These are phyloP conservation scores for Seriola rivoliana DNA, from an alignment of 2,113 vertebrate genomes.

Conservation along the genomic window DNA sequence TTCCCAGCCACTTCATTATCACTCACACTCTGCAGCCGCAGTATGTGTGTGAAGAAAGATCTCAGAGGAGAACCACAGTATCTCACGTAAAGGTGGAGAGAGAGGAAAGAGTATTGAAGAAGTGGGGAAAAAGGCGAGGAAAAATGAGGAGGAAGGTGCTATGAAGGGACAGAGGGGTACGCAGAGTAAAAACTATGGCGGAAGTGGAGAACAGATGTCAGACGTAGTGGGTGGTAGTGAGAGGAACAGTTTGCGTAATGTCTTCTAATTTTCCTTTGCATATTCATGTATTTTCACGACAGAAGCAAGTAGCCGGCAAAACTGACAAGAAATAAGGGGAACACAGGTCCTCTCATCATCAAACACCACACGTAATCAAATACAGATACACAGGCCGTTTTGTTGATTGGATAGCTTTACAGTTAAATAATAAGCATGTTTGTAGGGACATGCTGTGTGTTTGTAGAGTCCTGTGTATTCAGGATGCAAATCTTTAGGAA, in stretches of 20 bases:
- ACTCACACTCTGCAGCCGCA: conserved; percentile 64
- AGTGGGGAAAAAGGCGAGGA: conserved; percentile 23
- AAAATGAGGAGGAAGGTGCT: conserved; percentile 16
- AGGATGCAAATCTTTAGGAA: background rate
- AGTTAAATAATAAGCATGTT: background rate
- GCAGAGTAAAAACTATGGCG: conserved; percentile 41
- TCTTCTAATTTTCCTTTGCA: conserved; percentile 39
- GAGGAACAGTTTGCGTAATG: conserved; percentile 52
- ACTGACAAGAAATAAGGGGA: background rate
- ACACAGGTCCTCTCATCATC: conserved; percentile 18
- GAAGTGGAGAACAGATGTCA: conserved; percentile 66
- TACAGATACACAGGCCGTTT: background rate
- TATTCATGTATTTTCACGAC: conserved; percentile 39
- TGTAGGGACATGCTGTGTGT: background rate
- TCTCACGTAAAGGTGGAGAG: conserved; percentile 42
- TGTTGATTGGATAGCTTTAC: background rate
- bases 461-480: background rate
- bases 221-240: conserved; percentile 51
- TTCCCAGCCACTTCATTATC: conserved; percentile 83
- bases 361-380: conserved; percentile 20
- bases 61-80: conserved; percentile 61
- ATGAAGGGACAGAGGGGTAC: conserved; percentile 49
- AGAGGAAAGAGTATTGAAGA: conserved; percentile 20
- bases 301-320: conserved; percentile 2
- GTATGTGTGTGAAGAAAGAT: conserved; percentile 67